Conservation (phyloP, 2,113 vertebrate species). For the Heterocephalus glaber region DNA sequence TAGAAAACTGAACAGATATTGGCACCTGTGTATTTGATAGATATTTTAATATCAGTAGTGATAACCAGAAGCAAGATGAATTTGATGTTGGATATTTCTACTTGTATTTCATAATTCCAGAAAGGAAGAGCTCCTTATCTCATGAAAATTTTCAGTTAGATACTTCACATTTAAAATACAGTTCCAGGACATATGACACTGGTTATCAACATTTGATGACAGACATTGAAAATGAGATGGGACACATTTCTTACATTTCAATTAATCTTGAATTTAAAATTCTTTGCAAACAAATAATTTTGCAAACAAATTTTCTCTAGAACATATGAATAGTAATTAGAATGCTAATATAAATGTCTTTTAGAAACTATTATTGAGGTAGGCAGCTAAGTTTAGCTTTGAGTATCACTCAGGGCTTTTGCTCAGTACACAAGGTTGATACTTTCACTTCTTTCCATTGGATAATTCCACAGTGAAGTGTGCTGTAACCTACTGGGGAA, state of each 20-base stretch:
- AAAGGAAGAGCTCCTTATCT: neutral
- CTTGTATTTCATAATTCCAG: neutral
- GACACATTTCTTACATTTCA: conserved; percentile 3
- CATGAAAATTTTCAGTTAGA: neutral
- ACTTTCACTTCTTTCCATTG: neutral
- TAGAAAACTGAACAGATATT: neutral
- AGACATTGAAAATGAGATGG: neutral
- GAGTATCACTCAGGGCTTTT: neutral
- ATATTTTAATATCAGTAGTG: neutral
- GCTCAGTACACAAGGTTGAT: neutral
- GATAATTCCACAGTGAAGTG: neutral
- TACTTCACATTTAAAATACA: neutral
- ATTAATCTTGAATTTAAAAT: conserved; percentile 1
- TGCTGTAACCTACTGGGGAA: neutral
- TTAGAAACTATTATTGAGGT: neutral
- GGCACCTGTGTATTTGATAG: neutral
- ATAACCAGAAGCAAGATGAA: neutral
- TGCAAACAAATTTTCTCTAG: neutral
- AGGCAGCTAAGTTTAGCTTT: neutral
- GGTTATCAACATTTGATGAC: conserved; percentile 29
- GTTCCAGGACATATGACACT: neutral
- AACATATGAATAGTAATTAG: neutral
- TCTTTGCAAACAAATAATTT: conserved; percentile 34
- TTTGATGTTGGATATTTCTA: neutral
- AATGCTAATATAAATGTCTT: neutral